phyloP scores from a whole-genome alignment of 2,888 invertebrate genomes.

The Tetragonisca angustula region DNA sequence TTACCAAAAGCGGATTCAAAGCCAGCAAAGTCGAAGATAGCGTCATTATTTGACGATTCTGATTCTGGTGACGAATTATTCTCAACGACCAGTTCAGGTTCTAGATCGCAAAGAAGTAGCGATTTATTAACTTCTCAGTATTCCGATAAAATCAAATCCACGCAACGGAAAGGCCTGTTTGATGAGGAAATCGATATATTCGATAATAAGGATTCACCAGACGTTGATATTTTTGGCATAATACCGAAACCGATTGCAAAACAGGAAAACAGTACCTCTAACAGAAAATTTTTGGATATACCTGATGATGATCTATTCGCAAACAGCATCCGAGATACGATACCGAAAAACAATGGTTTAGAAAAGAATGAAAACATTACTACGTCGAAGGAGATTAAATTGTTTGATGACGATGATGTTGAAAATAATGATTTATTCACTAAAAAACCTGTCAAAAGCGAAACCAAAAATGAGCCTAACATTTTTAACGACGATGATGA shows the following conservation, averaged over 20 bases:
- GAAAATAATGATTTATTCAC: slow-evolving; percentile 72
- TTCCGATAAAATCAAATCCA: slow-evolving; percentile 62
- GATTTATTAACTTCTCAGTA: slow-evolving; percentile 71
- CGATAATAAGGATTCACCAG: slow-evolving; percentile 68
- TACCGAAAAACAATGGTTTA: slow-evolving; percentile 26
- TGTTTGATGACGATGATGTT: slow-evolving; percentile 77
- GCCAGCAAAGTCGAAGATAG: slow-evolving; percentile 74
- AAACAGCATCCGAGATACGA: slow-evolving; percentile 5
- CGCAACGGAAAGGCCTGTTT: slow-evolving; percentile 71
- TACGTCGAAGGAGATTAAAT: slow-evolving; percentile 56
- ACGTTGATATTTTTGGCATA: slow-evolving; percentile 76
- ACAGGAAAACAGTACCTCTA: neutral
- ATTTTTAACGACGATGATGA: slow-evolving; percentile 71
- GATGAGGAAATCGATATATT: slow-evolving; percentile 76
- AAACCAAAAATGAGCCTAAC: slow-evolving; percentile 47
- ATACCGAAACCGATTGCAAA: slow-evolving; percentile 31
- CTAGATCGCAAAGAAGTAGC: slow-evolving; percentile 76
- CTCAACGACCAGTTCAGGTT: slow-evolving; percentile 77
- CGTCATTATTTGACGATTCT: slow-evolving; percentile 80
- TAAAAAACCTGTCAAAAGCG: slow-evolving; percentile 38
- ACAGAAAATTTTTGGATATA: slow-evolving; percentile 4
- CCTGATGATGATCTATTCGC: slow-evolving; percentile 26
- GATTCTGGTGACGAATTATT: slow-evolving; percentile 81
- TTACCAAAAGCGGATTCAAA: slow-evolving; percentile 75
- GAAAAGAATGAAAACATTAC: slow-evolving; percentile 10